Base-by-base conservation (phyloP, 2,113 vertebrate genomes). In the Trematocara nigrifrons region DNA sequence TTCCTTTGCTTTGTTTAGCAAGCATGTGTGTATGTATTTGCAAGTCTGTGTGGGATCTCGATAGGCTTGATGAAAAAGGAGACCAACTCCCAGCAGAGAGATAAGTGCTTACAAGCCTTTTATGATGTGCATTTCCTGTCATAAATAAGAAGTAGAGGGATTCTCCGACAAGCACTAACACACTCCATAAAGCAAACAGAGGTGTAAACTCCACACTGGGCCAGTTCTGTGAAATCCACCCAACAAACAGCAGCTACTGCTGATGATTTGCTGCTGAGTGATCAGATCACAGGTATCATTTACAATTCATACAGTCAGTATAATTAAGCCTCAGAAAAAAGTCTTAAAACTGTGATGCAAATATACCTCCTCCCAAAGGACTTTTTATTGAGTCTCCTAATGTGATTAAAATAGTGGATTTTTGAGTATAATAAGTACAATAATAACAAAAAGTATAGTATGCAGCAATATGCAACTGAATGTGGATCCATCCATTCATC, bases 41-140 rank as follows among this genome's bases (percentile, higher is more conserved):
- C 15, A 13, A 53, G 56, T 57, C 76, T 90, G 88, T 82, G 92
- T 86, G 89, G 86, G 85, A 88, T 86, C 3, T 8, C 2, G 9
- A 84, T 26, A 26, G 26, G 26, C 26, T 26, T 26, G 26, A 26
- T 26, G 26, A 26, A 26, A 26, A 26, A 26, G 26, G 26, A 26
- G 26, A 26, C 40, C 18, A 64, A 92, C 86, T 94, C 93, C 93
- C 94, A 82, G 81, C 18, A 47, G 94, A 94, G 64, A 82, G 53
- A 86, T 87, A 89, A 90, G 86, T 86, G 90, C 90, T 93, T 86
- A 93, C 42, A 83, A 90, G 82, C 45, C 85, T 90, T 95, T 94
- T 94, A 94, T 91, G 88, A 96, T 86, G 91, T 92, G 94, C 90
- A 91, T 94, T 96, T 96, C 94, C 95, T 95, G 95, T 92, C 94